A percentile compares a stretch with the other conserved stretches of the same genome.
Conservation (phyloP, 2,113 vertebrate species). For the Symphodus melops region DNA sequence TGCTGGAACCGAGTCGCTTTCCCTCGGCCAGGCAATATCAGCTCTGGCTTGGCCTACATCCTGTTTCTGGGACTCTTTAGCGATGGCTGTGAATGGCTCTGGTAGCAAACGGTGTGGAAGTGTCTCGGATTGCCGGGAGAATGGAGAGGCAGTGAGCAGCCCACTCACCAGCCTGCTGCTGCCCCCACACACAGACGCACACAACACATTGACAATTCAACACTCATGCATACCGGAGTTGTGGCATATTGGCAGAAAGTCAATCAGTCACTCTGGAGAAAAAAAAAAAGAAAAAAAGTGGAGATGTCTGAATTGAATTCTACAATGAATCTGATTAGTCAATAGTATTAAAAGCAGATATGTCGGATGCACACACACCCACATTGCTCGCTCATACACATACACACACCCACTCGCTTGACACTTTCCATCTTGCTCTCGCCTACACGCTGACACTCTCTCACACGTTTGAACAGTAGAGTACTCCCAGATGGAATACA, state of each 20-base stretch:
- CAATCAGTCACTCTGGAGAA: background rate
- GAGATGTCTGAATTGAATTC: slow-evolving; percentile 22
- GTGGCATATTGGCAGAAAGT: background rate
- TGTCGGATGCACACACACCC: slow-evolving; percentile 13
- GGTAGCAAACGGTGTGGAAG: slow-evolving; percentile 51
- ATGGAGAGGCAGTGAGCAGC: slow-evolving; percentile 54
- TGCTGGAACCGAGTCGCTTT: slow-evolving; percentile 45
- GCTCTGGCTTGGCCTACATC: slow-evolving; percentile 68
- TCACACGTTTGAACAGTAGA: slow-evolving; percentile 63
- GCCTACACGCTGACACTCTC: slow-evolving; percentile 70
- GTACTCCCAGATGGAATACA: slow-evolving; percentile 77
- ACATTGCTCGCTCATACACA: slow-evolving; percentile 12
- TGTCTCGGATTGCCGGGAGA: slow-evolving; percentile 54
- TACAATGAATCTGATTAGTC: background rate
- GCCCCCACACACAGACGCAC: slow-evolving; percentile 41
- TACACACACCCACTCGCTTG: slow-evolving; percentile 48
- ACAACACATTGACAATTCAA: slow-evolving; percentile 13
- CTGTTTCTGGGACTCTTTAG: slow-evolving; percentile 67
- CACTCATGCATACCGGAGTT: background rate
- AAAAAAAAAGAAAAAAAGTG: slow-evolving; percentile 12
- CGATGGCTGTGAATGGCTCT: slow-evolving; percentile 67
- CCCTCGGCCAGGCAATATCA: slow-evolving; percentile 61
- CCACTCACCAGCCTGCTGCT: slow-evolving; percentile 76
- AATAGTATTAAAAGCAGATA: background rate
- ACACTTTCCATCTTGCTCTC: slow-evolving; percentile 72